Percentiles rank a stretch among this genome's conserved stretches.
These are phyloP conservation scores for Botia kubotai DNA, from an alignment of 2,797 vertebrate species.

Conservation along the genomic window DNA sequence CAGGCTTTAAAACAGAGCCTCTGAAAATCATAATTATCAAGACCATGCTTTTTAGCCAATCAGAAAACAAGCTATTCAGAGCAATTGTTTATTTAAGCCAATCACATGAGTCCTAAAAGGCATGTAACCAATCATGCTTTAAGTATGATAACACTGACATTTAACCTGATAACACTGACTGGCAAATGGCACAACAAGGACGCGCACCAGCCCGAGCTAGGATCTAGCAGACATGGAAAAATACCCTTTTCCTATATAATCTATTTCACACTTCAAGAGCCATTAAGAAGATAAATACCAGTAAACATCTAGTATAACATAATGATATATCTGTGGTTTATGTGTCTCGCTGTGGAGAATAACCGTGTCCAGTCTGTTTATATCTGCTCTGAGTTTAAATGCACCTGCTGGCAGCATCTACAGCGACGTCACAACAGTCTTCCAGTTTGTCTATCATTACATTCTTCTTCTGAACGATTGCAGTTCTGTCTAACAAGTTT, in stretches of 20 bases:
- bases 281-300: neutral
- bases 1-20: neutral
- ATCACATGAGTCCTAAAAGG: slow-evolving; percentile 2
- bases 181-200: too few species aligned
- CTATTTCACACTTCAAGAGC: slow-evolving; percentile 13
- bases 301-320: neutral
- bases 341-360: neutral
- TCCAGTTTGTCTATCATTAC: slow-evolving; percentile 45
- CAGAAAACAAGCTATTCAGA: too few species aligned
- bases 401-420: slow-evolving; percentile 2
- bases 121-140: slow-evolving; percentile 6
- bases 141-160: too few species aligned
- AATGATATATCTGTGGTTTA: slow-evolving; percentile 11
- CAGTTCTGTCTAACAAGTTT: slow-evolving; percentile 22
- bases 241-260: neutral
- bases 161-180: too few species aligned
- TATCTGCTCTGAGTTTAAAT: slow-evolving; percentile 12
- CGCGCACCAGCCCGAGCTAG: too few species aligned
- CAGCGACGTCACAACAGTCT: neutral
- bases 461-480: slow-evolving; percentile 40
- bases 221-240: slow-evolving; percentile 14
- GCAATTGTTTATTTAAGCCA: too few species aligned
- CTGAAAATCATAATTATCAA: too few species aligned
- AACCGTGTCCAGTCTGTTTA: slow-evolving; percentile 5
- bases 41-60: too few species aligned